Percentiles rank a stretch among this genome's conserved stretches.
phyloP scores from a whole-genome alignment of 2,888 invertebrate genomes.

The Catocala nupta region DNA sequence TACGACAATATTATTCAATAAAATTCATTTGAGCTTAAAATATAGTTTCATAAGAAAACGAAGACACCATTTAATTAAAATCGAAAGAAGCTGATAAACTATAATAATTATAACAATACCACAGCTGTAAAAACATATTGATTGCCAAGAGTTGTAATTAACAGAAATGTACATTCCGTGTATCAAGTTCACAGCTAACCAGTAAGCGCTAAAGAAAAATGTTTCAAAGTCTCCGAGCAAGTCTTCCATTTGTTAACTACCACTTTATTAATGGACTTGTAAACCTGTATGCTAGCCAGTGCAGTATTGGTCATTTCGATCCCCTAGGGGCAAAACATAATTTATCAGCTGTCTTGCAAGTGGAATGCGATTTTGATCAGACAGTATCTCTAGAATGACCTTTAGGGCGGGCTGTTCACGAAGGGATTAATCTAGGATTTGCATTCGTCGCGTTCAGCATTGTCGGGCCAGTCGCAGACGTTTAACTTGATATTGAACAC shows the following conservation, averaged over 20 bases:
- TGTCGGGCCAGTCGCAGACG: conserved; percentile 94
- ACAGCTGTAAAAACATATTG: too few relatives aligned
- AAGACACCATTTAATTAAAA: conserved; percentile 39
- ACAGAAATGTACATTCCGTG: neutral
- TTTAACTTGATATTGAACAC: conserved; percentile 91
- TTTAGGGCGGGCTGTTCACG: conserved; percentile 30
- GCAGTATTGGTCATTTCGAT: conserved; percentile 19
- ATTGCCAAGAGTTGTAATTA: too few relatives aligned
- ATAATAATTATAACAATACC: neutral
- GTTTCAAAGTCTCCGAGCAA: neutral
- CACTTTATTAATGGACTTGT: conserved; percentile 9
- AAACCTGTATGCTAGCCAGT: conserved; percentile 12
- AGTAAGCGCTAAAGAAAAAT: neutral
- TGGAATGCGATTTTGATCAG: conserved; percentile 39
- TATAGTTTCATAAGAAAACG: conserved; percentile 23
- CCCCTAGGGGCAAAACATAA: conserved; percentile 22
- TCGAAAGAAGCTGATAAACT: conserved; percentile 3
- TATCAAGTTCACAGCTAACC: neutral
- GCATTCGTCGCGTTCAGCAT: conserved; percentile 89
- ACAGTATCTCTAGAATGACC: conserved; percentile 34
- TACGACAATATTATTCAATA: conserved; percentile 62
- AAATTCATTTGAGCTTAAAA: conserved; percentile 26
- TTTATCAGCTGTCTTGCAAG: conserved; percentile 37
- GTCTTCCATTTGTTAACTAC: conserved; percentile 16
- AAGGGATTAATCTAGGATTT: conserved; percentile 48